phyloP scores from a whole-genome alignment of 2,888 invertebrate species.

The Acleris laterana region DNA sequence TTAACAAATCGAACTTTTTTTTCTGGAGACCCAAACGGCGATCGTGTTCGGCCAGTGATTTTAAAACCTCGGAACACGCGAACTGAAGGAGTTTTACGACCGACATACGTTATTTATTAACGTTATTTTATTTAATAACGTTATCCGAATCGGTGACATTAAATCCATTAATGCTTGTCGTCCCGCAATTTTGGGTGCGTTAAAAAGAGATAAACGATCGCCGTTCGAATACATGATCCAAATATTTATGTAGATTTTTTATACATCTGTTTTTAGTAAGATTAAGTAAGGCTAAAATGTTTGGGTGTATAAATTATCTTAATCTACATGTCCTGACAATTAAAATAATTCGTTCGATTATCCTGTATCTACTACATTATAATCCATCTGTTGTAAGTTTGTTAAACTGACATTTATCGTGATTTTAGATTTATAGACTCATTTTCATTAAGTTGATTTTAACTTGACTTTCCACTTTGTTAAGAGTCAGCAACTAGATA shows the following conservation, averaged over 20 bases:
- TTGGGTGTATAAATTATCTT: constrained; percentile 29
- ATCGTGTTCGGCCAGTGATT: constrained; percentile 39
- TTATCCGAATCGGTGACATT: constrained; percentile 67
- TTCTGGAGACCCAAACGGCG: constrained; percentile 21
- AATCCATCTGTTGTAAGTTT: constrained; percentile 12
- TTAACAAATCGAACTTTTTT: constrained; percentile 35
- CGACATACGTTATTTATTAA: constrained; percentile 69
- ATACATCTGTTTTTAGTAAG: constrained; percentile 33
- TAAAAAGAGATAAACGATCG: constrained; percentile 49
- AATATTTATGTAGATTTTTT: constrained; percentile 34
- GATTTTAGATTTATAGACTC: neutral
- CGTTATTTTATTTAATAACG: constrained; percentile 71
- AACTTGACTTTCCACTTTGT: too few species aligned
- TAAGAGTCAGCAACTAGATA: too few species aligned
- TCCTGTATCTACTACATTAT: constrained; percentile 19
- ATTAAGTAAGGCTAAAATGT: constrained; percentile 31
- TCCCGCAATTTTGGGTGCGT: constrained; percentile 54
- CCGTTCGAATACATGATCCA: constrained; percentile 22
- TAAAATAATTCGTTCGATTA: constrained; percentile 22
- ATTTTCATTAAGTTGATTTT: neutral
- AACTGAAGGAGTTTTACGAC: constrained; percentile 64
- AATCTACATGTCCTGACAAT: constrained; percentile 20
- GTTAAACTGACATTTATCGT: neutral
- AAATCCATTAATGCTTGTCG: constrained; percentile 68
- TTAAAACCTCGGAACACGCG: constrained; percentile 53